Base-by-base conservation (phyloP, 2,113 vertebrate genomes). In the Xerus inauris region DNA sequence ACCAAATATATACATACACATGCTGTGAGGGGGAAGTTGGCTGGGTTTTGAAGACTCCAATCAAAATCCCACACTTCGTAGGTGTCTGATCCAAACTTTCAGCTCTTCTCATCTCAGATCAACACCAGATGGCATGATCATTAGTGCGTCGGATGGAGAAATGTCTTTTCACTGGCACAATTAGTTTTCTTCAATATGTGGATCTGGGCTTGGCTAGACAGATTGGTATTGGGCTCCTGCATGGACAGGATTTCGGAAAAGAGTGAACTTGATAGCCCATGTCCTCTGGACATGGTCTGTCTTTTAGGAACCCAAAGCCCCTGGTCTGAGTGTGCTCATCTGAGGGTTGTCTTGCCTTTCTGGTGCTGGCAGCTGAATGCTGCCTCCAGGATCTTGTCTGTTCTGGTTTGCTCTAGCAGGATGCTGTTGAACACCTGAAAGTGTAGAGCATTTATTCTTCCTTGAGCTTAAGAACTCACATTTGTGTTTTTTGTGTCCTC, bases 11-110 rank as follows among this genome's bases (percentile, higher is more conserved):
- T 87, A 82, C n/a, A 57, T 87, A 30, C 84, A 84, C 45, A 62
- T 72, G 86, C 75, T 84, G 11, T n/a, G 5, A 19, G 76, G 7
- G 65, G 32, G 49, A 67, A 65, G 57, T 82, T 96, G 91, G 88
- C 93, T 79, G 82, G 87, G 26, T 82, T 87, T 91, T 91, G 54
- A 93, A 95, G 87, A 30, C 62, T 88, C 51, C 59, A 93, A 89
- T 93, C 89, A 94, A 77, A 94, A 89, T 3, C 69, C 82, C 40
- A n/a, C 20, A 79, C 87, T 91, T 75, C 9, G 57, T 73, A 95
- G 89, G 95, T 95, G 96, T 95, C 87, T 94, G 83, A 97, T 83
- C 49, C 82, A 93, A 93, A 69, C 38, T 91, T 75, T 95, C 87
- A 87, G 38, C 71, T 94, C 89, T 67, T 73, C 95, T 87, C 80